Evolutionary conservation across 1,140 invertebrate species (phyloP).

Genomic region (Eumaeus atala): DNA sequence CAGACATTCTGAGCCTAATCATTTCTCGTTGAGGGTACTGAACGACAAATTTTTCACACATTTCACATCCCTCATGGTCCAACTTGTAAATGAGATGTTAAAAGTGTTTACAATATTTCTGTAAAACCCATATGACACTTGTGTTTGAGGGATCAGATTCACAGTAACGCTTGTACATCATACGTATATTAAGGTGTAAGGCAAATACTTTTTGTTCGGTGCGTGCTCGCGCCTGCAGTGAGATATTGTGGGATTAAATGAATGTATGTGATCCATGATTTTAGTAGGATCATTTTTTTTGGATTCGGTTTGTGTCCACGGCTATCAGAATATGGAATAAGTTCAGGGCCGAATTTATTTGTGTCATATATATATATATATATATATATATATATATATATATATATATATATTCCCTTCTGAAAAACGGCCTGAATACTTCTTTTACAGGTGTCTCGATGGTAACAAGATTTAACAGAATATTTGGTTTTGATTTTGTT

Average conservation of each 20-base stretch:
- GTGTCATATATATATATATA: no score
- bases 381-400: no score
- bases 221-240: constrained; percentile 15
- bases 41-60: constrained; percentile 11
- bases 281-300: constrained; percentile 12
- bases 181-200: constrained; percentile 14
- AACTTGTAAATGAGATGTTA: constrained; percentile 18
- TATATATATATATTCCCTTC: no score
- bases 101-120: constrained; percentile 11
- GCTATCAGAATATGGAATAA: no score
- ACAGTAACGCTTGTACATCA: constrained; percentile 17
- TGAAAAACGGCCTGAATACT: constrained; percentile 10
- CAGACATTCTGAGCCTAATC: constrained; percentile 10
- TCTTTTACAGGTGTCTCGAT: constrained; percentile 9
- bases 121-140: constrained; percentile 15
- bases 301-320: constrained; percentile 7
- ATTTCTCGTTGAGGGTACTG: constrained; percentile 9
- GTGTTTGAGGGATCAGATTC: constrained; percentile 6
- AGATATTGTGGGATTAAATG: constrained; percentile 14
- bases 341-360: no score
- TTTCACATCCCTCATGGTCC: constrained; percentile 17
- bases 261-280: constrained; percentile 11
- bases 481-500: constrained; percentile 5
- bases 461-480: constrained; percentile 1
- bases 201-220: constrained; percentile 17